Evolutionary conservation across 2,888 invertebrate genomes (phyloP).

Genomic region (Cataglyphis livida): DNA sequence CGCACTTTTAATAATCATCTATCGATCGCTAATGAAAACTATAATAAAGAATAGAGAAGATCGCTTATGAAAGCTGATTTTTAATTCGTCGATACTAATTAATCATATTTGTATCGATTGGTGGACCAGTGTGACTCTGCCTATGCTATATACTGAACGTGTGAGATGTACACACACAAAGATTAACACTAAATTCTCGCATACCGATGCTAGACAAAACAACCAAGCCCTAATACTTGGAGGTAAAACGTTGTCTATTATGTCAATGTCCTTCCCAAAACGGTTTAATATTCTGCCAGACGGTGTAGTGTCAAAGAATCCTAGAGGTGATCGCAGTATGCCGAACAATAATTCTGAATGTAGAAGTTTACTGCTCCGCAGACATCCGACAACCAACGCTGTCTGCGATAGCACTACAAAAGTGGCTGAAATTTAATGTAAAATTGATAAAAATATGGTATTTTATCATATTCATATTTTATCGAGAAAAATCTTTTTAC

Average conservation of each 20-base stretch:
- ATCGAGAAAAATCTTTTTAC: slow-evolving; percentile 1
- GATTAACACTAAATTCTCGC: slow-evolving; percentile 77
- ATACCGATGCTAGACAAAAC: slow-evolving; percentile 83
- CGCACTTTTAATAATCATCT: background rate
- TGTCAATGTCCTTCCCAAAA: slow-evolving; percentile 91
- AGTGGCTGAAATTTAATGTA: slow-evolving; percentile 81
- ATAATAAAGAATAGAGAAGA: slow-evolving; percentile 3
- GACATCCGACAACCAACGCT: slow-evolving; percentile 82
- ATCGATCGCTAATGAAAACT: slow-evolving; percentile 13
- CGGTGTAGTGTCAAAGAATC: slow-evolving; percentile 94
- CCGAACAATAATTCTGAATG: slow-evolving; percentile 89
- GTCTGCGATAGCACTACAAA: slow-evolving; percentile 82
- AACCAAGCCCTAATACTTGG: slow-evolving; percentile 91
- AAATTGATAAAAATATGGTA: slow-evolving; percentile 41
- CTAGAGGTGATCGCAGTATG: slow-evolving; percentile 89
- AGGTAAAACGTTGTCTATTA: slow-evolving; percentile 90
- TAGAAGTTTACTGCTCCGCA: slow-evolving; percentile 86
- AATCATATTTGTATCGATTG: slow-evolving; percentile 76
- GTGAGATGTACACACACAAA: slow-evolving; percentile 52
- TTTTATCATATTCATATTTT: background rate
- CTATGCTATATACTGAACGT: slow-evolving; percentile 35
- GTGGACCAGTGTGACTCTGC: slow-evolving; percentile 71
- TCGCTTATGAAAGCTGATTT: background rate
- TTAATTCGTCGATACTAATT: slow-evolving; percentile 22
- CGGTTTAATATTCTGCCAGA: slow-evolving; percentile 92